Evolutionary conservation across 1,140 invertebrate species (phyloP).

Genomic region (Eupeodes corollae): DNA sequence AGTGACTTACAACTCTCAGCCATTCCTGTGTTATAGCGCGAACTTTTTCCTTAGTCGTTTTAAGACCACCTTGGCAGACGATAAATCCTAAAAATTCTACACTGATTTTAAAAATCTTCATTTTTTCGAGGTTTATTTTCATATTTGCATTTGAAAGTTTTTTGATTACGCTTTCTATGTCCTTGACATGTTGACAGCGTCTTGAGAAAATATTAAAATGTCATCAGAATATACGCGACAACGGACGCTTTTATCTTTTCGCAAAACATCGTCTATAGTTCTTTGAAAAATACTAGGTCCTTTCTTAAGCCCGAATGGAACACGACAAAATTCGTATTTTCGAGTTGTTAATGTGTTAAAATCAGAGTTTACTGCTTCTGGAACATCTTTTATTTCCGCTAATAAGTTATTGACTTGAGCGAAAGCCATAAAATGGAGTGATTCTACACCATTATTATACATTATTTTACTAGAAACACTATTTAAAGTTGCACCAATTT

Average conservation of each 20-base stretch:
- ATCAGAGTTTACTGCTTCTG: not conserved
- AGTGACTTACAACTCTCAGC: too few species aligned
- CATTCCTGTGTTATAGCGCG: too few species aligned
- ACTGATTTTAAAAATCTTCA: conserved; percentile 29
- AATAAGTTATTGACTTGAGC: not conserved
- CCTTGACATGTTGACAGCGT: conserved; percentile 5
- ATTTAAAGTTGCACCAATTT: not conserved
- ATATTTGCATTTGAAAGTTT: conserved; percentile 31
- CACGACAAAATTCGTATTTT: conserved; percentile 8
- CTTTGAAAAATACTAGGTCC: conserved; percentile 28
- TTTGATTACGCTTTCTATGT: conserved; percentile 5
- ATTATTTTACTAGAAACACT: not conserved
- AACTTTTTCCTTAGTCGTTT: conserved; percentile 12
- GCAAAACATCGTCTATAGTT: conserved; percentile 13
- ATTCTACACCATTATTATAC: not conserved
- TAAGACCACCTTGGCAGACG: conserved; percentile 2
- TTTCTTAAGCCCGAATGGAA: conserved; percentile 22
- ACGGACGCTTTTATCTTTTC: conserved; percentile 4
- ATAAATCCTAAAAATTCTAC: conserved; percentile 8
- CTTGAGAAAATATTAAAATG: conserved; percentile 10
- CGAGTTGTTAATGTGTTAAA: not conserved
- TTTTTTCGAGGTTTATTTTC: conserved; percentile 38
- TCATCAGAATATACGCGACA: conserved; percentile 8
- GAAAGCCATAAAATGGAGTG: too few species aligned
- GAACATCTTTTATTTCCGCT: not conserved